Percentiles rank a stretch among this genome's conserved stretches.
Conservation (phyloP, 2,797 vertebrate species). For the Silurus aristotelis region DNA sequence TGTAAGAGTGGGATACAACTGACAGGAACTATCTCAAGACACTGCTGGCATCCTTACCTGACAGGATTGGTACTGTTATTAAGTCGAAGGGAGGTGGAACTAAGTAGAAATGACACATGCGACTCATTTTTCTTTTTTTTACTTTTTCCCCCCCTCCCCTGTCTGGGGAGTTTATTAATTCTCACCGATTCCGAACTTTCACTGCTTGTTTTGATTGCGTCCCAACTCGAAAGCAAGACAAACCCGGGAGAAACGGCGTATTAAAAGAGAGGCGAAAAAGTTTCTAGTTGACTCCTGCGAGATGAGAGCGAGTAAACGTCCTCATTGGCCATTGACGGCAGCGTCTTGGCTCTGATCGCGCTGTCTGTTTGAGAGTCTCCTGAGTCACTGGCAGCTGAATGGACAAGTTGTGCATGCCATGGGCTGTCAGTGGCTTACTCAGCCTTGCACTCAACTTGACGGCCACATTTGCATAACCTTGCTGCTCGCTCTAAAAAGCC, state of each 20-base stretch:
- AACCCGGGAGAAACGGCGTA: background rate
- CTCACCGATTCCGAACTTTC: background rate
- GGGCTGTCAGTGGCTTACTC: constrained; percentile 84
- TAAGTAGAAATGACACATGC: background rate
- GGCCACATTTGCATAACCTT: constrained; percentile 82
- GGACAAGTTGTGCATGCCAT: constrained; percentile 83
- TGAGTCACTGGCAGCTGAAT: constrained; percentile 64
- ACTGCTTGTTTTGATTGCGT: background rate
- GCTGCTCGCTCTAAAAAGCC: constrained; percentile 74
- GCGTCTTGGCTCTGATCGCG: constrained; percentile 60
- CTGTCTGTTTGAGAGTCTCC: constrained; percentile 71
- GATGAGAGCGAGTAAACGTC: constrained; percentile 32
- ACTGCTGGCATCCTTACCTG: constrained; percentile 1
- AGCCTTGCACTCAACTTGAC: constrained; percentile 81
- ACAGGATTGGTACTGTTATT: constrained; percentile 14
- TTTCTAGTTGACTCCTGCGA: constrained; percentile 27
- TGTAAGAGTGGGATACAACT: background rate
- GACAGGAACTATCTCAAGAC: constrained; percentile 19
- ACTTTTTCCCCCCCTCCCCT: background rate
- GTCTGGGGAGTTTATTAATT: background rate
- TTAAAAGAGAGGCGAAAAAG: constrained; percentile 13
- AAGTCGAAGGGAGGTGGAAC: constrained; percentile 14
- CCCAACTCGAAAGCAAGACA: background rate
- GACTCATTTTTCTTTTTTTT: background rate
- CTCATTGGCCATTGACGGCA: constrained; percentile 54